Percentiles rank a stretch among this genome's conserved stretches.
phyloP scores from a whole-genome alignment of 2,113 vertebrate species.

The Aleadryas rufinucha region DNA sequence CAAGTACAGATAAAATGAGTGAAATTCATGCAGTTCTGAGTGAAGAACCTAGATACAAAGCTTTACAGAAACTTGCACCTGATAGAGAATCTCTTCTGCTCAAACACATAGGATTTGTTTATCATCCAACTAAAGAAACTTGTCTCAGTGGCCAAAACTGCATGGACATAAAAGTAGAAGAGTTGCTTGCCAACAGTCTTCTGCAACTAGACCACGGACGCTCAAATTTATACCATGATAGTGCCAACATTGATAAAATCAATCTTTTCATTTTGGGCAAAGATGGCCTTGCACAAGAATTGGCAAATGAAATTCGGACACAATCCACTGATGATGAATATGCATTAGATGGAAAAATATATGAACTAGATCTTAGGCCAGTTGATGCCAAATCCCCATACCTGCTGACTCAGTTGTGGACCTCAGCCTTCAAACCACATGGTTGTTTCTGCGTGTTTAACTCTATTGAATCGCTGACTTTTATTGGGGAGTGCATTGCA shows the following conservation, averaged over 20 bases:
- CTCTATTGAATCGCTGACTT: conserved; percentile 95
- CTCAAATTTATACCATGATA: conserved; percentile 90
- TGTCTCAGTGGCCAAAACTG: conserved; percentile 96
- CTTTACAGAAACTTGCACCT: conserved; percentile 96
- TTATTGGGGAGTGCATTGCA: conserved; percentile 92
- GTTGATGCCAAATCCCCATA: conserved; percentile 93
- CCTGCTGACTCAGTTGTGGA: conserved; percentile 90
- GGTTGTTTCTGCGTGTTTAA: conserved; percentile 98
- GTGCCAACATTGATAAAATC: conserved; percentile 93
- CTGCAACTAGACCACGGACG: conserved; percentile 90
- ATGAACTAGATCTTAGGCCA: conserved; percentile 92
- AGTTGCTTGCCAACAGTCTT: conserved; percentile 91
- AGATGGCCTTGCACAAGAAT: conserved; percentile 93
- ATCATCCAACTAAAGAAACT: conserved; percentile 98
- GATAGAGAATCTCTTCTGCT: conserved; percentile 97
- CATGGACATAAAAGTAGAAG: conserved; percentile 94
- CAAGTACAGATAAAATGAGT: conserved; percentile 96
- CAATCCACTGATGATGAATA: conserved; percentile 98
- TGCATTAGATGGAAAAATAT: conserved; percentile 97
- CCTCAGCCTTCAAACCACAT: conserved; percentile 91
- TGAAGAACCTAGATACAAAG: conserved; percentile 96
- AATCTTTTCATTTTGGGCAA: conserved; percentile 96
- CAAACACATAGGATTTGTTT: conserved; percentile 99
- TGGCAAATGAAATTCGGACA: conserved; percentile 95
- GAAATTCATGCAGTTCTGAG: conserved; percentile 95